Conservation (phyloP, 2,888 invertebrate genomes). For the Orchesellides sinensis region DNA sequence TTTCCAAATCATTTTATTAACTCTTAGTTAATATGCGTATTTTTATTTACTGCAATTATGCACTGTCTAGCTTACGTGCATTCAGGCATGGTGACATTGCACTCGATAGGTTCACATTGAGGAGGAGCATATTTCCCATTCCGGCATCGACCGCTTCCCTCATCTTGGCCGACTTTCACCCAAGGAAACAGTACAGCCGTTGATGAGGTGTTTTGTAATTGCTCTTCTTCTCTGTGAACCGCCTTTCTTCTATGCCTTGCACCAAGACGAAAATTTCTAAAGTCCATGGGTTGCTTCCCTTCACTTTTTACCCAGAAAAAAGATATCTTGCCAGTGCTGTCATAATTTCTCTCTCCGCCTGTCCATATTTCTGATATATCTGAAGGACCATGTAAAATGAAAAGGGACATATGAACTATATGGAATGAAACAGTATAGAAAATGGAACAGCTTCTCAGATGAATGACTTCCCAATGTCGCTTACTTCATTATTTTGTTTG, state of each 20-base stretch:
- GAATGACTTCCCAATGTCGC: no score
- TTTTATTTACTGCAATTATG: neutral
- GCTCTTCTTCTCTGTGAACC: neutral
- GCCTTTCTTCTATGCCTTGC: constrained; percentile 4
- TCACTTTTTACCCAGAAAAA: constrained; percentile 20
- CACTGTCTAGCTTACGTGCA: constrained; percentile 36
- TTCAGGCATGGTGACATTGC: constrained; percentile 36
- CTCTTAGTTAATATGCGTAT: neutral
- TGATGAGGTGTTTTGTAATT: neutral
- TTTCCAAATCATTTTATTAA: neutral
- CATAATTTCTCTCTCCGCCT: constrained; percentile 33
- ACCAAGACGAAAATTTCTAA: constrained; percentile 21
- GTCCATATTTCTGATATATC: constrained; percentile 45
- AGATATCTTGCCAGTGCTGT: neutral
- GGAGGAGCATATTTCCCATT: constrained; percentile 46
- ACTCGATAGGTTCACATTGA: constrained; percentile 50
- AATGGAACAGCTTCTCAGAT: no score
- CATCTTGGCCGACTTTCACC: neutral
- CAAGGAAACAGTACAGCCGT: constrained; percentile 18
- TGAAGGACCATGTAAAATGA: no score
- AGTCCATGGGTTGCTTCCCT: constrained; percentile 12
- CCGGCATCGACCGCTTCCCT: constrained; percentile 20
- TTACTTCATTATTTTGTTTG: no score
- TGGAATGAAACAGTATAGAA: no score
- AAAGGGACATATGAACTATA: no score